phyloP scores from a whole-genome alignment of 2,888 invertebrate species.

The Oscheius myriophilus region DNA sequence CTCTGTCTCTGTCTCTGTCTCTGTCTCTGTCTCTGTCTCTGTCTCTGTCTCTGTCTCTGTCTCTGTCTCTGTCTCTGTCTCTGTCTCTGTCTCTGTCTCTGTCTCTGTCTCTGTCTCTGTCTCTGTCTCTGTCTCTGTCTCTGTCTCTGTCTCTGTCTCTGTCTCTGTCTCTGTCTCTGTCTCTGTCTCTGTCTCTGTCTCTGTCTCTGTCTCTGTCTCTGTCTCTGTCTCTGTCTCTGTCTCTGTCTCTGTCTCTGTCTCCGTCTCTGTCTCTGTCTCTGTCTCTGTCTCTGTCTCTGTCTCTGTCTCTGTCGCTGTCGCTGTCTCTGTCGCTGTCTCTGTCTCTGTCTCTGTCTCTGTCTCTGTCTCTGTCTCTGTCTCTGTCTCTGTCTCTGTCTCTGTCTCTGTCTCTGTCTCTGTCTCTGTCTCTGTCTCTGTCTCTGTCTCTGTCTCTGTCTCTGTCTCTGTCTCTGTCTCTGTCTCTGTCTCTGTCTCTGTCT shows the following conservation, averaged over 20 bases:
- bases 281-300: not conserved
- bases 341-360: no score
- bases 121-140: constrained; percentile 12
- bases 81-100: not conserved
- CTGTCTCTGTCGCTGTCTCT: not conserved
- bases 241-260: not conserved
- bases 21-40: no score
- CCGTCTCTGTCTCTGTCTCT: no score
- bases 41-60: no score
- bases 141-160: constrained; percentile 9
- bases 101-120: not conserved
- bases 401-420: no score
- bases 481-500: constrained; percentile 5
- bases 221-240: not conserved
- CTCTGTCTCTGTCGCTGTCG: no score
- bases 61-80: not conserved
- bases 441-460: constrained; percentile 23
- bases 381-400: no score
- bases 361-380: no score
- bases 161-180: constrained; percentile 8
- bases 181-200: not conserved
- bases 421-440: constrained; percentile 1
- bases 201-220: no score
- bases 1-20: constrained; percentile 1
- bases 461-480: constrained; percentile 8